phyloP scores from a whole-genome alignment of 2,113 vertebrate genomes.

The Acanthisitta chloris region DNA sequence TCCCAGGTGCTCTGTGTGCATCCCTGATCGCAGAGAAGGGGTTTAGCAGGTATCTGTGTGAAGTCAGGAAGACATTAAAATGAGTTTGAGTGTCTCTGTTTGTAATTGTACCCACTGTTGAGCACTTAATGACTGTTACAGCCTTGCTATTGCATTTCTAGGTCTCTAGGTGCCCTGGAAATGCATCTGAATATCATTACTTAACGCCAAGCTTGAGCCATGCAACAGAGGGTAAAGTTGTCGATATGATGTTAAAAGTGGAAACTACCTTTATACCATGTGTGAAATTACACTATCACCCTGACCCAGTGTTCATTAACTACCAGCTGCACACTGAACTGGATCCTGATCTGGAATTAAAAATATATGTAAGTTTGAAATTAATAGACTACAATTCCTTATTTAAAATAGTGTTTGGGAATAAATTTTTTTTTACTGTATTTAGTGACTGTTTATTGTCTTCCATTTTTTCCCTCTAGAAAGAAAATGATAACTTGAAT shows the following conservation, averaged over 20 bases:
- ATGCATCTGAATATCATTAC: conserved; percentile 65
- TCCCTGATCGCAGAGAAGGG: neutral
- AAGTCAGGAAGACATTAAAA: neutral
- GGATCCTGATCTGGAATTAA: conserved; percentile 75
- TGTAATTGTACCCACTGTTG: neutral
- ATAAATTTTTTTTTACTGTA: neutral
- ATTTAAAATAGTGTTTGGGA: neutral
- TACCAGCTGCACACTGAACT: conserved; percentile 73
- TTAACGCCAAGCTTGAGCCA: conserved; percentile 64
- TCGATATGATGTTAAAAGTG: conserved; percentile 67
- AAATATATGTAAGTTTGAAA: conserved; percentile 74
- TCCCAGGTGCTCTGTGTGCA: neutral
- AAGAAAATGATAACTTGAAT: conserved; percentile 84
- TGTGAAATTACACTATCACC: conserved; percentile 66
- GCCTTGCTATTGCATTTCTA: conserved; percentile 35
- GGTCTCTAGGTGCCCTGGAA: conserved; percentile 53
- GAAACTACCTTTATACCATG: conserved; percentile 69
- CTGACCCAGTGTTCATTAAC: conserved; percentile 74
- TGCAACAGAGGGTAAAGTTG: conserved; percentile 42
- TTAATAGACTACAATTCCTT: neutral
- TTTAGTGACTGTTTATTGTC: neutral
- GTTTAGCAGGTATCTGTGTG: neutral
- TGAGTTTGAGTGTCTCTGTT: neutral
- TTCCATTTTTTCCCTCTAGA: conserved; percentile 71
- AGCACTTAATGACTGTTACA: neutral